Evolutionary conservation across 2,888 invertebrate species (phyloP), one percentile per base, ranked within the genome.

Genomic region (Drosophila monieri): DNA sequence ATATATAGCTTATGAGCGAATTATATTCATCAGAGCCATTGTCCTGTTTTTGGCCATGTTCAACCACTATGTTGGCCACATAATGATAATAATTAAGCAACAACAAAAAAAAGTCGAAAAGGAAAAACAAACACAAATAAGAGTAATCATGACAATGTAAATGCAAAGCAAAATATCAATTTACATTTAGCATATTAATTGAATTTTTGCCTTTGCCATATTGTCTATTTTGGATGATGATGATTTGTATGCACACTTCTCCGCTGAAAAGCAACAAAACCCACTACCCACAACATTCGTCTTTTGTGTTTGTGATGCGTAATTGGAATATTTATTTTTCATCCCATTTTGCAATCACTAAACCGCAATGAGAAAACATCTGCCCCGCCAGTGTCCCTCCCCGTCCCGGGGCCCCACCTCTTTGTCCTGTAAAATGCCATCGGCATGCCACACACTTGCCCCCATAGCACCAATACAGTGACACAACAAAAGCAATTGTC

Each of bases 281-380:
- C 43, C 14, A 14, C 47, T n/a, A 6, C 23, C 32, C 21, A 43
- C 21, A 15, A 10, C 43, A 15, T 21, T 41, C 18, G 15, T 18
- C 21, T 32, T 47, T 12, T 67, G 62, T 64, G 61, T 70, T 59
- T 81, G 67, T 58, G 78, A 48, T 39, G 53, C 44, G 66, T 88
- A 84, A 88, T 86, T 88, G 85, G 73, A 84, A 84, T 86, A 88
- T 84, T 88, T 84, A 88, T 84, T 77, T 86, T 87, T 73, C 87
- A 87, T 84, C 67, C 80, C 73, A 74, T 85, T 61, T 85, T 74
- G 83, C 74, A 81, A 81, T 87, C 76, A 81, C 76, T 70, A 77
- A 86, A 77, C 85, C 80, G 58, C 87, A 72, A 27, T 70, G 73
- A 47, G 58, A 47, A 47, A 51, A 32, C 49, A 49, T 32, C 41